Percentiles rank a stretch among this genome's conserved stretches.
Conservation (phyloP, 1,140 invertebrate species). For the Drosophila littoralis region DNA sequence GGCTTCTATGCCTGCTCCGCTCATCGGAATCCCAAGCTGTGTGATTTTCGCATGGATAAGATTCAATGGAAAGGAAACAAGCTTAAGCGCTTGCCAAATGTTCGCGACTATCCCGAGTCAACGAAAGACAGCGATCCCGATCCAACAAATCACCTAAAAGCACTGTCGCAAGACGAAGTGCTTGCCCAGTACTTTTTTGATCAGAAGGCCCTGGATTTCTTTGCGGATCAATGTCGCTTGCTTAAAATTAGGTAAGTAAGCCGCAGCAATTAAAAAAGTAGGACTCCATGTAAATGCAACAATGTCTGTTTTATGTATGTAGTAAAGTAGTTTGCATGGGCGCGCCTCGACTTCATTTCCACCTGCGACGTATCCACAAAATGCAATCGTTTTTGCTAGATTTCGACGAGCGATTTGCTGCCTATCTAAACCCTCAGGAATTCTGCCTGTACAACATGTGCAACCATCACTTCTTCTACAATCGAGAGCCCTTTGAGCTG, state of each 20-base stretch:
- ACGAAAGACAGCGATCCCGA: conserved; percentile 6
- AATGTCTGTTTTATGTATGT: not conserved
- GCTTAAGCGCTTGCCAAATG: not conserved
- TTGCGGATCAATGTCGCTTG: conserved; percentile 85
- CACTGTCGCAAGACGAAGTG: conserved; percentile 88
- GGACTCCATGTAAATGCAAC: too few relatives aligned
- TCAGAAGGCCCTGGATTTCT: conserved; percentile 84
- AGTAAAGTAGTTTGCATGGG: conserved; percentile 91
- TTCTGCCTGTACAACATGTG: conserved; percentile 95
- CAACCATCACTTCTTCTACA: conserved; percentile 93
- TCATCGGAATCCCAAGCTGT: conserved; percentile 90
- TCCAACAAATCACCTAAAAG: conserved; percentile 87
- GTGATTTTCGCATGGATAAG: conserved; percentile 76
- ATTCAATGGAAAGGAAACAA: conserved; percentile 33
- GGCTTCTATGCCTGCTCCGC: conserved; percentile 92
- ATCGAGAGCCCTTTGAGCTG: conserved; percentile 86
- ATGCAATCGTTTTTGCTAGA: conserved; percentile 89
- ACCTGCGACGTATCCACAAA: conserved; percentile 83
- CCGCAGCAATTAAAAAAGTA: too few relatives aligned
- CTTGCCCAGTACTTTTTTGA: conserved; percentile 92
- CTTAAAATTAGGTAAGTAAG: conserved; percentile 83
- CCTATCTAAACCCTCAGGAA: conserved; percentile 88
- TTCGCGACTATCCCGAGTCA: conserved; percentile 30
- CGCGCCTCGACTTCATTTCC: conserved; percentile 90
- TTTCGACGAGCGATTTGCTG: conserved; percentile 90